These are phyloP conservation scores for Dicaeum eximium DNA, from an alignment of 2,113 vertebrate genomes.

Conservation along the genomic window DNA sequence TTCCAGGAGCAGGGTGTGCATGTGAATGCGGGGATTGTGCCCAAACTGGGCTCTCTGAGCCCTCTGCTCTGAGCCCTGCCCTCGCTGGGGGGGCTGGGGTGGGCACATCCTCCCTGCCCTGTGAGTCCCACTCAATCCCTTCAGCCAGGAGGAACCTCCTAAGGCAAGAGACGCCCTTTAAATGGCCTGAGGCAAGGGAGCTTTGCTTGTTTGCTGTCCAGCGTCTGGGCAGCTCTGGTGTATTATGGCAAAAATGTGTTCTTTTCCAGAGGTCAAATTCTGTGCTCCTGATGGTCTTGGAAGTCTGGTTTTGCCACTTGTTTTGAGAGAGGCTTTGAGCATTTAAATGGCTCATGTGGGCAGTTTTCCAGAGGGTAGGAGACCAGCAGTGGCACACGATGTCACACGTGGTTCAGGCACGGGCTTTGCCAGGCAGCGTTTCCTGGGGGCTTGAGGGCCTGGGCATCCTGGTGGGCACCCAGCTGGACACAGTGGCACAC, in stretches of 20 bases:
- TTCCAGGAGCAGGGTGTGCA: neutral
- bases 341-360: accelerated
- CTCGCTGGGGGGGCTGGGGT: accelerated
- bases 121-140: accelerated
- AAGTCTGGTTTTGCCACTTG: neutral
- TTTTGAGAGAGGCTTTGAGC: neutral
- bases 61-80: neutral
- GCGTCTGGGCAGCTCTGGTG: accelerated
- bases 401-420: neutral
- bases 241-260: neutral
- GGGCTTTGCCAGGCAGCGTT: accelerated
- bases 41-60: neutral
- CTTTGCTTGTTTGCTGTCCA: accelerated
- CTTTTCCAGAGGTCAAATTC: neutral
- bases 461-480: neutral
- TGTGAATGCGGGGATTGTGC: neutral
- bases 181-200: accelerated
- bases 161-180: neutral
- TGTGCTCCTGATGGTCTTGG: neutral
- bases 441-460: neutral
- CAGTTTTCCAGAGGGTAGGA: neutral
- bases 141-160: neutral
- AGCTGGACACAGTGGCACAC: accelerated
- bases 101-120: neutral
- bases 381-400: neutral